Evolutionary conservation across 2,888 invertebrate genomes (phyloP), one percentile per base, ranked within the genome.

Genomic region (Villa cingulata): DNA sequence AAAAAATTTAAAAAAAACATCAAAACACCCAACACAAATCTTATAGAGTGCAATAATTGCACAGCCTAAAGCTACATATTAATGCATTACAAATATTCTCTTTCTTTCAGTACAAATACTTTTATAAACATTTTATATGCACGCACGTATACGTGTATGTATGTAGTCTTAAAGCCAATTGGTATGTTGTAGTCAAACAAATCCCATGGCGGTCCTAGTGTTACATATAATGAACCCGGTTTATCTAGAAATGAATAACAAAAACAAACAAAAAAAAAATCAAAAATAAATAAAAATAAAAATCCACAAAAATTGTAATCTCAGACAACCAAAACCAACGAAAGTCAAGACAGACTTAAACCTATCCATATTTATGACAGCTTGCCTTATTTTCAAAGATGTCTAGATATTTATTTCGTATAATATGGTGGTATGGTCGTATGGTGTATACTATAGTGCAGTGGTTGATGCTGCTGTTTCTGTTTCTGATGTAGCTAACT

Each of bases 341-440:
- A 41, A 41, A 46, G 37, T 46, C 37, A 41, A 41, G 12, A 9
- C 12, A 32, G 29, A 32, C 29, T 32, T 12, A 32, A 43, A 45
- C 46, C 43, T 46, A 48, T 51, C 51, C 48, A 51, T 51, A 51
- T 51, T 51, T 51, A 51, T 51, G 51, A 51, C 51, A 46, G 43
- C 48, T 46, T 51, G 45, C 51, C 44, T 51, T 51, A 41, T 45
- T 43, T 41, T 39, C 43, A 48, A 39, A 43, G 43, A 42, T 46
- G 41, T 41, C 46, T 46, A 41, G 46, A 41, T 42, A 41, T 46
- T 41, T n/a, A n/a, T n/a, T n/a, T n/a, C n/a, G n/a, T n/a, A n/a
- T n/a, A n/a, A 46, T 46, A 41, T 46, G 46, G 37, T 46, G 41
- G 41, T 27, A n/a, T n/a, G n/a, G n/a, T n/a, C n/a, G n/a, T n/a